A percentile compares a stretch with the other conserved stretches of the same genome.
Evolutionary conservation across 2,797 vertebrate species (phyloP).

Genomic region (Taenioides sp.): DNA sequence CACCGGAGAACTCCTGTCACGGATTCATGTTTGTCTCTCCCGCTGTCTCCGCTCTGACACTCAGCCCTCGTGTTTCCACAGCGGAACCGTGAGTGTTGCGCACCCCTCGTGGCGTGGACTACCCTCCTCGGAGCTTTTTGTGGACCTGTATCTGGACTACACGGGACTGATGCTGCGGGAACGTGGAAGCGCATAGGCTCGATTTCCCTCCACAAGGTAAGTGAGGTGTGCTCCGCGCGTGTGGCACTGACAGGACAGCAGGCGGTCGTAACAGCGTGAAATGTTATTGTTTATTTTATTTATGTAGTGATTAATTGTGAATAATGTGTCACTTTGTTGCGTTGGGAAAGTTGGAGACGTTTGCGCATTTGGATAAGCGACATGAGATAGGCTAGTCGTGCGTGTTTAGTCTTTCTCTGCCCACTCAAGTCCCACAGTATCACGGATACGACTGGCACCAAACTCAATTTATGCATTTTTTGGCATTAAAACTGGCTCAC

Average conservation of each 20-base stretch:
- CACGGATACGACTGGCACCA: background rate
- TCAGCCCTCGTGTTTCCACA: too few relatives aligned
- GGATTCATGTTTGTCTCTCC: background rate
- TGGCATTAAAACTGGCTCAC: too few relatives aligned
- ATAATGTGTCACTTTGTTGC: background rate
- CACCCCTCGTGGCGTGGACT: too few relatives aligned
- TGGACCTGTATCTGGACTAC: background rate
- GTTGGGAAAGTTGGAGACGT: background rate
- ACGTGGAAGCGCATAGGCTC: conserved; percentile 33
- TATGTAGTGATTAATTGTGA: background rate
- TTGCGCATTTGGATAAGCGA: background rate
- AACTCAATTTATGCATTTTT: background rate
- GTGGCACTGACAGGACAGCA: background rate
- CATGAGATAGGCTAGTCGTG: too few relatives aligned
- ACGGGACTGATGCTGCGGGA: conserved; percentile 37
- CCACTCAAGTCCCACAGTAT: conserved; percentile 7
- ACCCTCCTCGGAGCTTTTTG: background rate
- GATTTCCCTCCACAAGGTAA: conserved; percentile 15
- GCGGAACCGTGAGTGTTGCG: too few relatives aligned
- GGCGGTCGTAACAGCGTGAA: background rate
- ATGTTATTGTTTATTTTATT: background rate
- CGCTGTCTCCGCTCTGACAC: background rate
- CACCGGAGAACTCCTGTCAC: background rate
- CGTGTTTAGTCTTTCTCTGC: background rate
- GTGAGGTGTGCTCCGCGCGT: conserved; percentile 28